Percentiles rank a stretch among this genome's conserved stretches.
Evolutionary conservation across 2,888 invertebrate genomes (phyloP).

Genomic region (Bombylius major): DNA sequence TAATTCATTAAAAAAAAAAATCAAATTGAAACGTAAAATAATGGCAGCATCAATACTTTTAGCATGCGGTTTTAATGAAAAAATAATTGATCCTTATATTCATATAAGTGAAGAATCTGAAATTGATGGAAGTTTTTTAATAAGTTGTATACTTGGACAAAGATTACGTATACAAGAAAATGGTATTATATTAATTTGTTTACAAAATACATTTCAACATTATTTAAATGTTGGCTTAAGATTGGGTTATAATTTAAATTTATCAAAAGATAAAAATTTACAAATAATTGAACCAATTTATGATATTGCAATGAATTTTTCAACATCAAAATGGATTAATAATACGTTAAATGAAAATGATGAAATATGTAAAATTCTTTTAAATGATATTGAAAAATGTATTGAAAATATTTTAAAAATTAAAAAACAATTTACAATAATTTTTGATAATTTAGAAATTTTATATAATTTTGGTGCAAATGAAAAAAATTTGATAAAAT

Average conservation of each 20-base stretch:
- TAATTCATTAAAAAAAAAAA: background rate
- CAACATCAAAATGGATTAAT: constrained; percentile 27
- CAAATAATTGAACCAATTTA: constrained; percentile 43
- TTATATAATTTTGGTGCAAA: constrained; percentile 50
- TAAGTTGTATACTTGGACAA: constrained; percentile 52
- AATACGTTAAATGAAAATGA: constrained; percentile 22
- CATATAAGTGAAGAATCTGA: constrained; percentile 56
- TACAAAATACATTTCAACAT: constrained; percentile 59
- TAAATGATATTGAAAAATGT: constrained; percentile 35
- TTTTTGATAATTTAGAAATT: constrained; percentile 62
- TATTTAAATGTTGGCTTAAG: constrained; percentile 63
- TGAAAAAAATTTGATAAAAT: constrained; percentile 39
- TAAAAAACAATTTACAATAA: constrained; percentile 40
- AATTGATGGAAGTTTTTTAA: constrained; percentile 59
- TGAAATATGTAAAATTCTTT: constrained; percentile 35
- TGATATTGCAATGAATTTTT: constrained; percentile 36
- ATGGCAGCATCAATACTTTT: constrained; percentile 52
- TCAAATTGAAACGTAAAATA: constrained; percentile 13
- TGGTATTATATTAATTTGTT: constrained; percentile 48
- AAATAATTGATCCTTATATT: constrained; percentile 42
- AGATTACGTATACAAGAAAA: constrained; percentile 45
- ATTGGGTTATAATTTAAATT: constrained; percentile 55
- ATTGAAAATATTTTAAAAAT: constrained; percentile 31
- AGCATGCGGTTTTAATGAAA: constrained; percentile 50
- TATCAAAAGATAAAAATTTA: constrained; percentile 39